These are phyloP conservation scores for Meloidogyne exigua DNA, from an alignment of 1,140 invertebrate genomes.

Conservation along the genomic window DNA sequence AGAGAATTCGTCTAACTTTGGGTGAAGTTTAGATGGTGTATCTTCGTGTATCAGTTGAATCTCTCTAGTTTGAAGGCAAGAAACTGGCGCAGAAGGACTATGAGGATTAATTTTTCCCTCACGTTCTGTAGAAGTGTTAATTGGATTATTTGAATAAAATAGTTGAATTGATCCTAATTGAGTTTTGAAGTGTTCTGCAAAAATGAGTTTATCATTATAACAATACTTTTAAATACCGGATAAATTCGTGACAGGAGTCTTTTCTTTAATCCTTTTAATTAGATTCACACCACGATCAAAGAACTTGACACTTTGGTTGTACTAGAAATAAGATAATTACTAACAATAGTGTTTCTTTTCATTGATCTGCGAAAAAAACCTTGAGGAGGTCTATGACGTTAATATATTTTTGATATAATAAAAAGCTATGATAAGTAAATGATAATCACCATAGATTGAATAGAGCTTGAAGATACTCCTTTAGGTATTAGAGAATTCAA, in stretches of 20 bases:
- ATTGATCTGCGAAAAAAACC: too few relatives aligned
- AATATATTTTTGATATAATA: too few relatives aligned
- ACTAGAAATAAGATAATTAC: neutral
- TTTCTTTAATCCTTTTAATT: constrained; percentile 90
- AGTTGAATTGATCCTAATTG: neutral
- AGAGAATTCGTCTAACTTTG: neutral
- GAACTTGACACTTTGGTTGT: neutral
- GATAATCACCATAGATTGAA: constrained; percentile 23
- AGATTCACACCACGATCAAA: constrained; percentile 64
- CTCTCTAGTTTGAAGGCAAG: neutral
- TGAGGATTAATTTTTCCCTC: neutral
- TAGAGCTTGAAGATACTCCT: neutral
- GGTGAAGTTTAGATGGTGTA: neutral
- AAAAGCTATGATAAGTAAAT: neutral
- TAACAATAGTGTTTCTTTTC: too few relatives aligned
- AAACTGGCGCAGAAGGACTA: neutral
- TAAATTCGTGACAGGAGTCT: constrained; percentile 91
- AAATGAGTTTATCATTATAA: neutral
- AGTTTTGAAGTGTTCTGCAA: constrained; percentile 1
- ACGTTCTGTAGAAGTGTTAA: neutral
- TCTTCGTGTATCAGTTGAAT: neutral
- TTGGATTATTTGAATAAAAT: neutral
- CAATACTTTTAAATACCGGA: constrained; percentile 53
- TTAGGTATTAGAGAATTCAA: neutral
- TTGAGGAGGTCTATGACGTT: too few relatives aligned